Evolutionary conservation across 2,113 vertebrate genomes (phyloP).

Genomic region (Canis aureus): DNA sequence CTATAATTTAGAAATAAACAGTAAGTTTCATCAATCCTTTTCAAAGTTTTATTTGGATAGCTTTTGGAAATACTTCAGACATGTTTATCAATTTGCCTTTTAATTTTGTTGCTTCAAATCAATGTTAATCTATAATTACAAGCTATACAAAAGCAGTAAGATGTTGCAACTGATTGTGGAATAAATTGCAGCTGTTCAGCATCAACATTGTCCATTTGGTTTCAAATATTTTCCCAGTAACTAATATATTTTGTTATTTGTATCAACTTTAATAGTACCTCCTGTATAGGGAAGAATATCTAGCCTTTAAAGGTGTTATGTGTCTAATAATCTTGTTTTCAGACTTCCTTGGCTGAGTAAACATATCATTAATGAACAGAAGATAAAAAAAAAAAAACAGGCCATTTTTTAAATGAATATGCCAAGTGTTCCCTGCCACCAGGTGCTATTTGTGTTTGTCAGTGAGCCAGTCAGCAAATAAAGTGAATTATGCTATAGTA

Average conservation of each 20-base stretch:
- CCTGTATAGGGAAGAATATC: not conserved
- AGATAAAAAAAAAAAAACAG: not conserved
- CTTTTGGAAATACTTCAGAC: slow-evolving; percentile 5
- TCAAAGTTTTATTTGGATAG: not conserved
- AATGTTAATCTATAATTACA: slow-evolving; percentile 17
- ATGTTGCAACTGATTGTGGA: not conserved
- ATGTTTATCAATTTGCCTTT: slow-evolving; percentile 31
- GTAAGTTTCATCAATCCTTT: not conserved
- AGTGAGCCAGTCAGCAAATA: not conserved
- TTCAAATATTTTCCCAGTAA: not conserved
- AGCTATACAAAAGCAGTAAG: not conserved
- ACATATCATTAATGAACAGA: not conserved
- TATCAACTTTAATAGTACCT: not conserved
- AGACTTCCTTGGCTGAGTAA: not conserved
- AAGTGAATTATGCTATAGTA: not conserved
- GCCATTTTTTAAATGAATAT: not conserved
- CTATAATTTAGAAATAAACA: not conserved
- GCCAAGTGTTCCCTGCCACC: not conserved
- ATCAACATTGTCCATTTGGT: not conserved
- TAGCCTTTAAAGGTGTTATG: not conserved
- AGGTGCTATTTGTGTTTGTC: not conserved
- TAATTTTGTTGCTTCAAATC: not conserved
- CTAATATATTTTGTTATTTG: not conserved
- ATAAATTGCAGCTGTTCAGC: not conserved
- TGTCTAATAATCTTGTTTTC: not conserved